phyloP scores from a whole-genome alignment of 2,113 vertebrate genomes.

The Madoqua kirkii region DNA sequence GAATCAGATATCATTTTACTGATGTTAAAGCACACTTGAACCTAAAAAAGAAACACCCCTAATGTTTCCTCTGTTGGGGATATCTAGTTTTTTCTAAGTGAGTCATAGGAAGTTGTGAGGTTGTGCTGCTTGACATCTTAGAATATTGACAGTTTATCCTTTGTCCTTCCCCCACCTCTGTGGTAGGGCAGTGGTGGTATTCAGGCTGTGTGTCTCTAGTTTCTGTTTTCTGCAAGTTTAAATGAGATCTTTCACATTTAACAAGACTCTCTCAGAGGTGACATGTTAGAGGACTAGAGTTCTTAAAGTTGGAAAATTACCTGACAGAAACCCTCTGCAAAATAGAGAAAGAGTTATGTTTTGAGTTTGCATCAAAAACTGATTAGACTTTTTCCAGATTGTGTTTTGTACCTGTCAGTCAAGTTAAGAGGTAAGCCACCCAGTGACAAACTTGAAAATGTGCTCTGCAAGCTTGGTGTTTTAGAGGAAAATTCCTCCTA shows the following conservation, averaged over 20 bases:
- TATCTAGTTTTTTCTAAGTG: background rate
- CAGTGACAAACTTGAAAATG: conserved; percentile 7
- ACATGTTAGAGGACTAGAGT: conserved; percentile 1
- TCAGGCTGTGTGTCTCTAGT: background rate
- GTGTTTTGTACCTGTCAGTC: conserved; percentile 10
- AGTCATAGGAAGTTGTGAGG: background rate
- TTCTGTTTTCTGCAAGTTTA: background rate
- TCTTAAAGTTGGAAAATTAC: conserved; percentile 38
- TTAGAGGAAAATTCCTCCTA: background rate
- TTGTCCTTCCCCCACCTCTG: background rate
- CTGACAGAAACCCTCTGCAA: background rate
- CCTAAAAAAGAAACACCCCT: background rate
- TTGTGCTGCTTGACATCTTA: background rate
- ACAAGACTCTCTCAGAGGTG: background rate
- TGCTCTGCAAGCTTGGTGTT: background rate
- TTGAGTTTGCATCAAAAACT: conserved; percentile 40
- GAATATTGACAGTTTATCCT: background rate
- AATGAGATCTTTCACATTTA: conserved; percentile 3
- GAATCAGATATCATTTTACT: conserved; percentile 21
- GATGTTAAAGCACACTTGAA: background rate
- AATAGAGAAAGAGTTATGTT: conserved; percentile 16
- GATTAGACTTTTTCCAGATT: background rate
- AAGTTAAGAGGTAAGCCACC: conserved; percentile 20
- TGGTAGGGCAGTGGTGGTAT: background rate
- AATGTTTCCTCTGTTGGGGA: background rate